A percentile compares a stretch with the other conserved stretches of the same genome.
phyloP scores from a whole-genome alignment of 2,797 vertebrate genomes.

The Glossophaga mutica region DNA sequence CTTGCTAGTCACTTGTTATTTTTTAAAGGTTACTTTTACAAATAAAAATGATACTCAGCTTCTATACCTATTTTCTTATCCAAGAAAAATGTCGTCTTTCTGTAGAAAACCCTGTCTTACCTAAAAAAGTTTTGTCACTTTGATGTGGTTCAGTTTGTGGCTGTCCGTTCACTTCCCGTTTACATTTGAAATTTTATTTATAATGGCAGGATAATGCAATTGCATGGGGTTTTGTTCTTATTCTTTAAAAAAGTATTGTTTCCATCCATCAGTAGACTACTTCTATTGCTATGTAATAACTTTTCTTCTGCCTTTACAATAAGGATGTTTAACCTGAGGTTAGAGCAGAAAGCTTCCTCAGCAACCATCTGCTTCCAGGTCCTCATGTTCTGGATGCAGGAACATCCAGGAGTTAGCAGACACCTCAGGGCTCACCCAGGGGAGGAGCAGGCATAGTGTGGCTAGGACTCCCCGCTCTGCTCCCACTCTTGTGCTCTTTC shows the following conservation, averaged over 20 bases:
- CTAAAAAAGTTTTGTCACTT: neutral
- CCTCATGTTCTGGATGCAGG: neutral
- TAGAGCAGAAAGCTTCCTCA: neutral
- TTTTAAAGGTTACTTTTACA: neutral
- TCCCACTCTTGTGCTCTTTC: neutral
- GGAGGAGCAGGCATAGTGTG: rapidly evolving
- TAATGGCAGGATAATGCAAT: neutral
- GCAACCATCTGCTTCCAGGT: neutral
- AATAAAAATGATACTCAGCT: neutral
- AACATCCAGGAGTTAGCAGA: neutral
- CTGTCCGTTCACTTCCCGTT: neutral
- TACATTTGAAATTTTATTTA: neutral
- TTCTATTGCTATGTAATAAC: neutral
- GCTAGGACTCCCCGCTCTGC: neutral
- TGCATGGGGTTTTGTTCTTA: neutral
- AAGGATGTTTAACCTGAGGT: neutral
- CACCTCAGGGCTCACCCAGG: neutral
- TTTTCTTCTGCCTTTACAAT: neutral
- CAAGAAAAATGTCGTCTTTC: neutral
- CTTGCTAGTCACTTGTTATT: neutral
- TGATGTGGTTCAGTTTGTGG: neutral
- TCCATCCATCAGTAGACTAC: neutral
- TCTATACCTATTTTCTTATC: neutral
- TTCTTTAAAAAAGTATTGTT: neutral
- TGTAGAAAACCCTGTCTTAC: neutral